Base-by-base conservation (phyloP, 2,797 vertebrate species). In the Enteromius viviparus region DNA sequence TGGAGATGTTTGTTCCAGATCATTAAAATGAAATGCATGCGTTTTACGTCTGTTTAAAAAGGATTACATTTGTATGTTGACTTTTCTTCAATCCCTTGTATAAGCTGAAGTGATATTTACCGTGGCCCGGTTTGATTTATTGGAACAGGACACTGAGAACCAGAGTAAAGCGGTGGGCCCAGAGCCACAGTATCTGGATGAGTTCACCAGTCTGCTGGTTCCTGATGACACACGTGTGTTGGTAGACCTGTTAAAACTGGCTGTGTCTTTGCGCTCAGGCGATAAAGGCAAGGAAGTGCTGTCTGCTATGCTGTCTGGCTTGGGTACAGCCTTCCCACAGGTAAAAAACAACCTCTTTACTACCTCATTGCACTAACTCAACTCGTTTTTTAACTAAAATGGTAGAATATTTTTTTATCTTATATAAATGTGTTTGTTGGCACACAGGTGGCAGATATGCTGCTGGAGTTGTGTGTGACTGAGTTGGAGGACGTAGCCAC, bases 291-390 rank as follows among this genome's bases (percentile, higher is more conserved):
- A 90, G 87, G 98, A 98, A 17, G 98, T 99, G 70, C 94, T 99
- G 29, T 99, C 98, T 0, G 97, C 98, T 1, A 96, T 99, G 85
- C 93, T 99, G 47, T 99, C 98, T 1, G 98, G 97, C 83, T 98
- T 99, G 98, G 98, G 98, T 26, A 98, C 96, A 0, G 97, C 98
- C 42, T 99, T 98, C 90, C 97, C 98, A 12, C 98, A 98, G 97
- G 98, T 99, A 85, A 89, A 92, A 87, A 15, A 29, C 6, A 17
- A 29, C 58, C 58, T 69, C 23, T 62, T 55, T n/a, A 3, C 1
- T 66, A 29, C 19, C 23, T 77, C 3, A 21, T 1, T 42, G 19
- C 23, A 60, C 10, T 42, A 10, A 42, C 42, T 42, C 8, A 40
- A 10, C 10, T 42, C 10, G 40, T 42, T 42, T 42, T 45, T 47